Conservation (phyloP, 2,797 vertebrate species). For the Lycodopsis pacificus region DNA sequence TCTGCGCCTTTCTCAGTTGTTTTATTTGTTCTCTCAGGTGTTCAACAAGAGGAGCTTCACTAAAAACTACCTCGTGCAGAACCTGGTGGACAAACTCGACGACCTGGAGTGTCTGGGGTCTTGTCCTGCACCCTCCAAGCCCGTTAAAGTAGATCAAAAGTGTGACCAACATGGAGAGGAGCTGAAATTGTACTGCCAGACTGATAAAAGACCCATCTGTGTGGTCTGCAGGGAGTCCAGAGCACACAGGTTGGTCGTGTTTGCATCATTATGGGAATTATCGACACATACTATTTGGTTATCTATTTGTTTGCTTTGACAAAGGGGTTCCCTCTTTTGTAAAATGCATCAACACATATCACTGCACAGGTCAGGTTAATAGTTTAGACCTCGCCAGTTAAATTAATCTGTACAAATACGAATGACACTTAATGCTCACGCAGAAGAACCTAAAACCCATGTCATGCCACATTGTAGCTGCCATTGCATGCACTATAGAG, state of each 20-base stretch:
- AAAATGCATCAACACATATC: too few relatives aligned
- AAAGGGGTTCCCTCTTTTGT: not conserved
- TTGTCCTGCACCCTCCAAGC: slow-evolving; percentile 64
- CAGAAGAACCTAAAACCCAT: not conserved
- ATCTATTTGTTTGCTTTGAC: not conserved
- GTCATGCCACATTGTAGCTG: not conserved
- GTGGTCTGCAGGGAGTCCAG: slow-evolving; percentile 86
- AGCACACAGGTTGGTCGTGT: slow-evolving; percentile 75
- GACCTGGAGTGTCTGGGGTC: slow-evolving; percentile 80
- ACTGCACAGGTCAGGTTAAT: not conserved
- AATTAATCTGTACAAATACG: not conserved
- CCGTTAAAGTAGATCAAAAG: slow-evolving; percentile 76
- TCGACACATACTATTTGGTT: too few relatives aligned
- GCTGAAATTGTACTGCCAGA: slow-evolving; percentile 85
- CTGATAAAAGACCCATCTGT: slow-evolving; percentile 84
- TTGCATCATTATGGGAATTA: too few relatives aligned
- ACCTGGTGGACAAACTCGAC: slow-evolving; percentile 85
- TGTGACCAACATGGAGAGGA: slow-evolving; percentile 86
- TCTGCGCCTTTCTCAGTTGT: not conserved
- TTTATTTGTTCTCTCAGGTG: slow-evolving; percentile 69
- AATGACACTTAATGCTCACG: too few relatives aligned
- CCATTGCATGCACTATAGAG: not conserved
- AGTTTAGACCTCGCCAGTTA: not conserved
- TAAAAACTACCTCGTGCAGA: slow-evolving; percentile 88
- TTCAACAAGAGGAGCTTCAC: slow-evolving; percentile 86